A percentile compares a stretch with the other conserved stretches of the same genome.
Conservation (phyloP, 2,888 invertebrate species). For the Herminia tarsipennalis region DNA sequence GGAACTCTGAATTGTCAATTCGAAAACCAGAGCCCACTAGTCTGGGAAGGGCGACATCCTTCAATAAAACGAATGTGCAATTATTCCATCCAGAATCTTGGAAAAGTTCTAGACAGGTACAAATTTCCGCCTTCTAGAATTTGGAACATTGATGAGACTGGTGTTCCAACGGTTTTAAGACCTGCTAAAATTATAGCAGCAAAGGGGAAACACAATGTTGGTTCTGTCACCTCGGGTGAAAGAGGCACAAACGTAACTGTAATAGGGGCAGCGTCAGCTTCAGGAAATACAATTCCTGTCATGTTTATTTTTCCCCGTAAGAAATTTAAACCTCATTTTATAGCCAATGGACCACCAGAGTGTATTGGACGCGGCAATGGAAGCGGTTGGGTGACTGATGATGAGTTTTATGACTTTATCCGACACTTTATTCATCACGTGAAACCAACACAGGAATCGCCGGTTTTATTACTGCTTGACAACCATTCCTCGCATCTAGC, state of each 20-base stretch:
- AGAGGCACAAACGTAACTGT: not conserved
- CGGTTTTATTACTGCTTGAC: too few species aligned
- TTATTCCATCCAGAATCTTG: not conserved
- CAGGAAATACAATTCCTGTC: not conserved
- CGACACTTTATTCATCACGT: too few species aligned
- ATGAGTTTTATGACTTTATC: not conserved
- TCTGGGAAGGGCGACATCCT: slow-evolving; percentile 1
- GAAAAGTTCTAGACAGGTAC: not conserved
- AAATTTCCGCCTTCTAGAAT: not conserved
- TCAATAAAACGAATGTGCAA: slow-evolving; percentile 4
- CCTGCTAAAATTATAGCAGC: not conserved
- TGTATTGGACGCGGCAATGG: not conserved
- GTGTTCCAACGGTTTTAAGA: not conserved
- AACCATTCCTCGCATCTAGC: too few species aligned
- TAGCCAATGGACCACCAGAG: not conserved
- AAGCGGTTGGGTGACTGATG: not conserved
- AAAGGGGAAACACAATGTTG: not conserved
- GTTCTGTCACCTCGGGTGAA: not conserved
- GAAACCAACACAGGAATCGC: too few species aligned
- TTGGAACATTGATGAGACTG: not conserved
- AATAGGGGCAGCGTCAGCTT: not conserved
- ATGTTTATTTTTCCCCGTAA: slow-evolving; percentile 1
- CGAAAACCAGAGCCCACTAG: too few species aligned
- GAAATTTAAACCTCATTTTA: not conserved
- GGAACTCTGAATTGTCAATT: too few species aligned